Conservation (phyloP, 35 echinoderm and acorn worm species). For the Amphiura filiformis region DNA sequence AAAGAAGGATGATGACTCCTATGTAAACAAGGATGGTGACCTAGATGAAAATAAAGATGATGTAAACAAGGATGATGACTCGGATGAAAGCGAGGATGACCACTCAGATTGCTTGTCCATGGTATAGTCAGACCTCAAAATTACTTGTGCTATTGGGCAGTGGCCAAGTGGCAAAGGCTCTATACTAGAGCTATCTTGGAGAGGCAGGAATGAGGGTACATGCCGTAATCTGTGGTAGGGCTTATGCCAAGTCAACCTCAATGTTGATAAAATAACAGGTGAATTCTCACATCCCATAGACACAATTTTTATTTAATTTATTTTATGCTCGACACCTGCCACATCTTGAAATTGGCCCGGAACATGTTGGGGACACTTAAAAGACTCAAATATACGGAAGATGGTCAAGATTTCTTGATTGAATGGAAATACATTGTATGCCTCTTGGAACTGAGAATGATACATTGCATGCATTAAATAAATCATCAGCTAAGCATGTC, state of each 20-base stretch:
- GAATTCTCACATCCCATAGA: constrained; percentile 6
- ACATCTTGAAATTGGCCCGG: constrained; percentile 36
- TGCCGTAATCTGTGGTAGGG: neutral
- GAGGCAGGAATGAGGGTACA: too few relatives aligned
- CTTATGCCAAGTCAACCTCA: constrained; percentile 15
- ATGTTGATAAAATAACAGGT: neutral
- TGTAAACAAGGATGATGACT: too few relatives aligned
- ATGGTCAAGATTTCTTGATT: neutral
- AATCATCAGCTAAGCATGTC: constrained; percentile 57
- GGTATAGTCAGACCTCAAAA: too few relatives aligned
- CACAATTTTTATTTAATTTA: neutral
- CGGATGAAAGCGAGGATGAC: too few relatives aligned
- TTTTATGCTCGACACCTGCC: constrained; percentile 15
- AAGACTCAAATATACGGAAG: neutral
- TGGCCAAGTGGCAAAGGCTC: too few relatives aligned
- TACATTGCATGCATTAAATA: constrained; percentile 56
- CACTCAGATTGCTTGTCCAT: too few relatives aligned
- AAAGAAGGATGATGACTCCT: too few relatives aligned
- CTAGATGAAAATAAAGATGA: too few relatives aligned
- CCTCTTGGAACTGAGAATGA: constrained; percentile 19
- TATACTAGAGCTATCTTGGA: too few relatives aligned
- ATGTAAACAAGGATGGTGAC: too few relatives aligned
- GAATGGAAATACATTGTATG: neutral
- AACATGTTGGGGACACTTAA: constrained; percentile 20
- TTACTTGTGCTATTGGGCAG: too few relatives aligned